Evolutionary conservation across 2,797 vertebrate genomes (phyloP), one percentile per base, ranked within the genome.

Genomic region (Xiphophorus birchmanni): DNA sequence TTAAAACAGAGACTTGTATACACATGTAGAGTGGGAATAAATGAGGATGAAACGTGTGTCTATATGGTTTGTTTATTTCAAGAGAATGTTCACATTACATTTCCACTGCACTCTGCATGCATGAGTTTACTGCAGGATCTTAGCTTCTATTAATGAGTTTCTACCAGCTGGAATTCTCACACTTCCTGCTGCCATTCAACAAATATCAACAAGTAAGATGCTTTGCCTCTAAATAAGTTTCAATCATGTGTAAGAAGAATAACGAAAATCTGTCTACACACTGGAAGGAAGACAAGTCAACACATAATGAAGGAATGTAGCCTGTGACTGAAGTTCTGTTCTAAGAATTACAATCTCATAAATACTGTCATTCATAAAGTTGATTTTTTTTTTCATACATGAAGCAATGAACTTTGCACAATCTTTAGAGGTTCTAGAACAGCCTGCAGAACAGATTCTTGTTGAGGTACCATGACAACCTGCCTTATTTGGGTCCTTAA

Each of bases 11-110:
- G 26, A 47, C 89, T 71, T 82, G 76, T 94, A 77, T 91, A 85
- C 77, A 83, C 56, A 73, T 84, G 69, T 80, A 92, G 80, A 89
- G 82, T 80, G 82, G 69, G 45, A 95, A 93, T 94, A 93, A 94
- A 96, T 87, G 42, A 82, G 86, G 44, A 84, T 73, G 89, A 17
- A 84, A 75, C 45, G 21, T 74, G 15, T 40, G 0, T 65, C 58
- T 63, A 13, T 63, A 32, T 32, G 13, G 15, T 63, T 60, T 4
- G 13, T 60, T 58, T 18, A 60, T 60, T 32, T 63, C 5, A 63
- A 35, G 29, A 17, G 5, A 63, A 63, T 32, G 2, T 7, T 63
- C 58, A 58, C n/a, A 6, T 60, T 32, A 60, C n/a, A 29, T 63
- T 32, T 32, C 8, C 29, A 32, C 58, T 32, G 12, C 58, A 13